Evolutionary conservation across 2,888 invertebrate species (phyloP), one percentile per base, ranked within the genome.

Genomic region (Salticus scenicus): DNA sequence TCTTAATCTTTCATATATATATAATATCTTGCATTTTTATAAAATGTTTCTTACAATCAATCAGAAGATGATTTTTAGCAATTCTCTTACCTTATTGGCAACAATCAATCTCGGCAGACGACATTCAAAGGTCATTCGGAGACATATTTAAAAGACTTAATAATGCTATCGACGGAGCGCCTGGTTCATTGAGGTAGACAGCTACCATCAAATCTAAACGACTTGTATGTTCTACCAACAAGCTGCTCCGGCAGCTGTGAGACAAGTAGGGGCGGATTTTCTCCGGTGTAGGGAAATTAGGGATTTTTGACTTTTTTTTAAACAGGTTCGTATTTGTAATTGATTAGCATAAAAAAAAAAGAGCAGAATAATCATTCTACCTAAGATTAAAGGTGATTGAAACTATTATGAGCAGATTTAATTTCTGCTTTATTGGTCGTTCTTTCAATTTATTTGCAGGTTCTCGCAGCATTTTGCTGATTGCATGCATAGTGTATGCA

Each of bases 61-160:
- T 37, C 37, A 37, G 10, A 10, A 37, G 10, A 37, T 4, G 7
- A 4, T 7, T 37, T 37, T 47, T n/a, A 5, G n/a, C 7, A 47
- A 10, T 47, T 47, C n/a, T 7, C 47, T 47, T 47, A 47, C 47
- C 47, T 47, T 47, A 47, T 47, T 47, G 47, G 47, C 57, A 33
- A 27, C 4, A 63, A 37, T 37, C 28, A 12, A 20, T 41, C 37
- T 42, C 12, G 41, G 28, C 51, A 57, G 47, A 37, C 69, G 77
- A 20, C 77, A 33, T 77, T 69, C 77, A 70, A 37, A 76, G 63
- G 77, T 10, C 77, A 33, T 77, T 69, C 77, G 77, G 66, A 76
- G 63, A 74, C 63, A 33, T 10, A 1, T n/a, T 17, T n/a, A 30
- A 42, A 73, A 33, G 57, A 30, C 73, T 57, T 24, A 14, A 42